These are phyloP conservation scores for Furnarius figulus DNA, from an alignment of 2,113 vertebrate species.

Conservation along the genomic window DNA sequence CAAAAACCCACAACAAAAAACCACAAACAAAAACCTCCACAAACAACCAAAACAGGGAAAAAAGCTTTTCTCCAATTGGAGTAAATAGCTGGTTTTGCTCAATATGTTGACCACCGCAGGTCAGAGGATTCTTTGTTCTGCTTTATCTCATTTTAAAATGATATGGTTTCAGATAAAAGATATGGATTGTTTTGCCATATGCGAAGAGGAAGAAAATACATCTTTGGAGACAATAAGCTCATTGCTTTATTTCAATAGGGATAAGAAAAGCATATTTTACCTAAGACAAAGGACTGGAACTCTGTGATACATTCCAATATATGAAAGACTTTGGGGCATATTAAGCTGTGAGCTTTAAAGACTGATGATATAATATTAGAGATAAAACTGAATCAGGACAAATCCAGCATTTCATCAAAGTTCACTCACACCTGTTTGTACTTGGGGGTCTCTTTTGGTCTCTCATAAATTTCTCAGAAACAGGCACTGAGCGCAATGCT, in stretches of 20 bases:
- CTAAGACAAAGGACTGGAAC: not conserved
- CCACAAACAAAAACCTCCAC: not conserved
- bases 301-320: not conserved
- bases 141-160: conserved; percentile 31
- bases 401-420: not conserved
- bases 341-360: not conserved
- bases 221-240: not conserved
- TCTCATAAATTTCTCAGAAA: not conserved
- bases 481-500: not conserved
- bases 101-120: not conserved
- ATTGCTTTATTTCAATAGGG: not conserved
- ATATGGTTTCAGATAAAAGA: not conserved
- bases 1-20: no score
- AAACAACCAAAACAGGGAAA: not conserved
- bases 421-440: not conserved
- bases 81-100: not conserved
- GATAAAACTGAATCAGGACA: not conserved
- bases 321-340: not conserved
- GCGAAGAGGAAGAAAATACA: not conserved
- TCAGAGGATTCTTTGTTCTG: not conserved
- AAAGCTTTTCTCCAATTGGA: not conserved
- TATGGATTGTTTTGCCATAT: not conserved
- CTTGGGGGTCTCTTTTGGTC: not conserved
- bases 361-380: not conserved
- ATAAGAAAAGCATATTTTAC: not conserved